Conservation (phyloP, 1,140 invertebrate species). For the Macrobrachium rosenbergii region DNA sequence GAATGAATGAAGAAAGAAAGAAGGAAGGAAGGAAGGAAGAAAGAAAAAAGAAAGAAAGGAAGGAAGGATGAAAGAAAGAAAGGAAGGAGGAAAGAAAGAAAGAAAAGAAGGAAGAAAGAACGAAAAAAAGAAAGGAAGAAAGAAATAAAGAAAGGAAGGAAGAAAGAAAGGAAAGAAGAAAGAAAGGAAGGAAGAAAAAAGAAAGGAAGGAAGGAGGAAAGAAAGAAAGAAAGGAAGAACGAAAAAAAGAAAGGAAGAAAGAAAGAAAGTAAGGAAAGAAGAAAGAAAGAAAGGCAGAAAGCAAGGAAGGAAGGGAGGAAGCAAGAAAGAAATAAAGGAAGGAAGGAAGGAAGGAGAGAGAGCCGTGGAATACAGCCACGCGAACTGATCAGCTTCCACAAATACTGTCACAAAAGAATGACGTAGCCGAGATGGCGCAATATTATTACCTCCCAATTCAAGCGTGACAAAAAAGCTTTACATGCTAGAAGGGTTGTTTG, state of each 20-base stretch:
- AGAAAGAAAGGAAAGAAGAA: not conserved
- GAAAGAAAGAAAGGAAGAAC: not conserved
- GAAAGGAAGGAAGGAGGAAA: not conserved
- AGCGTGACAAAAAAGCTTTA: too few species aligned
- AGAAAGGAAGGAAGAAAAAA: slow-evolving; percentile 9
- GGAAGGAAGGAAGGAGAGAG: not conserved
- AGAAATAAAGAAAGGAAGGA: too few species aligned
- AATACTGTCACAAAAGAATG: too few species aligned
- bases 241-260: not conserved
- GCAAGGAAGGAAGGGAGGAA: too few species aligned
- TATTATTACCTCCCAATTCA: too few species aligned
- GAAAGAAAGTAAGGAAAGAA: too few species aligned
- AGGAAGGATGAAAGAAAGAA: not conserved
- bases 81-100: not conserved
- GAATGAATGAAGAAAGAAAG: not conserved
- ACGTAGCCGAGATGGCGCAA: too few species aligned
- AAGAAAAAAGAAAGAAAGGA: not conserved
- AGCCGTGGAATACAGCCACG: not conserved
- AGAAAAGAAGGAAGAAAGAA: not conserved
- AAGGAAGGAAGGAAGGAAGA: not conserved
- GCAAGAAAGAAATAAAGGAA: too few species aligned
- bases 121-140: not conserved
- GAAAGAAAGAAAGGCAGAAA: not conserved
- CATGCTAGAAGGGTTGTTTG: too few species aligned
- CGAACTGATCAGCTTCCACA: too few species aligned